These are phyloP conservation scores for Drosophila elegans DNA, from an alignment of 1,140 invertebrate genomes.

Conservation along the genomic window DNA sequence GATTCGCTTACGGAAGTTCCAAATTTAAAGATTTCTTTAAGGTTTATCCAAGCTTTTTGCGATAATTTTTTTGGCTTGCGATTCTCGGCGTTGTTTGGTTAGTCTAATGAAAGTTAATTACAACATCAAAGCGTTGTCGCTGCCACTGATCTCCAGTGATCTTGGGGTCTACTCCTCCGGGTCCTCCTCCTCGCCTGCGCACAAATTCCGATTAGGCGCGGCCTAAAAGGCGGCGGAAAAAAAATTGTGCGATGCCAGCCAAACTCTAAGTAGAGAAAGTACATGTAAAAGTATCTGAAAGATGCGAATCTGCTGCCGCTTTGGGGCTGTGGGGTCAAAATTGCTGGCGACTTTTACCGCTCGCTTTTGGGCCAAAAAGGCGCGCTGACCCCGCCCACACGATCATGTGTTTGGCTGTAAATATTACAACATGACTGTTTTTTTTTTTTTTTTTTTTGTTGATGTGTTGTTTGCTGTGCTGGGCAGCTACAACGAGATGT, in stretches of 20 bases:
- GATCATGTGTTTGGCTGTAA: slow-evolving; percentile 31
- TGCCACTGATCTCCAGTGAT: slow-evolving; percentile 39
- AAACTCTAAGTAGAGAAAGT: slow-evolving; percentile 53
- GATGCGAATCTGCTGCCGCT: slow-evolving; percentile 50
- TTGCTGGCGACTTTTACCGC: slow-evolving; percentile 47
- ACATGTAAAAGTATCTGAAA: slow-evolving; percentile 56
- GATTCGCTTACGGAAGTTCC: slow-evolving; percentile 50
- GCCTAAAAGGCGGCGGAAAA: slow-evolving; percentile 29
- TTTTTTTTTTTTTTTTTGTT: not conserved
- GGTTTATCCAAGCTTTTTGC: slow-evolving; percentile 23
- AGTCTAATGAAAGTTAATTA: slow-evolving; percentile 54
- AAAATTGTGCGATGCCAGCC: slow-evolving; percentile 50
- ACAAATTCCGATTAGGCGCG: slow-evolving; percentile 53
- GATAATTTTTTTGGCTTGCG: slow-evolving; percentile 28
- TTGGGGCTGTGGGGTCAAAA: slow-evolving; percentile 40
- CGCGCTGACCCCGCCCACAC: slow-evolving; percentile 42
- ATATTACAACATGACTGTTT: slow-evolving; percentile 45
- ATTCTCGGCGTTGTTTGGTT: slow-evolving; percentile 32
- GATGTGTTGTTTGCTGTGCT: not conserved
- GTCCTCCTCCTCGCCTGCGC: slow-evolving; percentile 19
- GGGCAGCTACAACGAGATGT: slow-evolving; percentile 8
- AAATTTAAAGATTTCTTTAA: slow-evolving; percentile 38
- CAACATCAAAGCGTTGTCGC: slow-evolving; percentile 53
- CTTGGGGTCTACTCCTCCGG: slow-evolving; percentile 25
- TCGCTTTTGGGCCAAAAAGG: slow-evolving; percentile 38